Evolutionary conservation across 1,140 invertebrate species (phyloP).

Genomic region (Drosophila kepulauana): DNA sequence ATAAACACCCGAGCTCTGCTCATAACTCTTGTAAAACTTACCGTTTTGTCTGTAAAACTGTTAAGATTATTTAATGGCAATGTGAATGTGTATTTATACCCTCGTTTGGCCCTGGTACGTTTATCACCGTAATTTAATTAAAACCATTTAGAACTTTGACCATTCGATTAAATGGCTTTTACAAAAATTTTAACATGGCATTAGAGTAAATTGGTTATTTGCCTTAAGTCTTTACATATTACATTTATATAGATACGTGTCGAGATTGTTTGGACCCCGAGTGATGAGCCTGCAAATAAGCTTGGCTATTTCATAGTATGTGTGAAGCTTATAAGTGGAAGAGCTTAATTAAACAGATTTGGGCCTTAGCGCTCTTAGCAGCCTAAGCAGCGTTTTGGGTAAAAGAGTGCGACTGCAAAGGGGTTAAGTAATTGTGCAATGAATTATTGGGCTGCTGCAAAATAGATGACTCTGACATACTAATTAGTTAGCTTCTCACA

Average conservation of each 20-base stretch:
- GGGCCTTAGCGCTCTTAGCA: constrained; percentile 40
- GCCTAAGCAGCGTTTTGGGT: neutral
- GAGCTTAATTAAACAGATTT: constrained; percentile 73
- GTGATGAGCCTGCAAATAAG: constrained; percentile 39
- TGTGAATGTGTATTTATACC: neutral
- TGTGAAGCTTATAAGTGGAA: constrained; percentile 64
- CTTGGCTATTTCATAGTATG: constrained; percentile 54
- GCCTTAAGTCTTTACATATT: constrained; percentile 58
- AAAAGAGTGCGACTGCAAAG: constrained; percentile 13
- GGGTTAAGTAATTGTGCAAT: constrained; percentile 34
- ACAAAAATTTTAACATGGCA: constrained; percentile 39
- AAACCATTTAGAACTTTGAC: constrained; percentile 51
- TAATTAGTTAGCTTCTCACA: constrained; percentile 74
- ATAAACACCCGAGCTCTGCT: neutral
- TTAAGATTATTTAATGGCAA: neutral
- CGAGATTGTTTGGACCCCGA: constrained; percentile 12
- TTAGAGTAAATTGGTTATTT: constrained; percentile 64
- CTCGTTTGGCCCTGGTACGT: neutral
- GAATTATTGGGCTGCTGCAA: constrained; percentile 40
- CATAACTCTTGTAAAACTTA: neutral
- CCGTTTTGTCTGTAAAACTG: neutral
- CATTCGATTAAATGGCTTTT: constrained; percentile 46
- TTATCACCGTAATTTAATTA: constrained; percentile 55
- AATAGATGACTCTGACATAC: constrained; percentile 78
- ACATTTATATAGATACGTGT: constrained; percentile 68